phyloP scores from a whole-genome alignment of 2,888 invertebrate genomes.

The Athalia circularis region DNA sequence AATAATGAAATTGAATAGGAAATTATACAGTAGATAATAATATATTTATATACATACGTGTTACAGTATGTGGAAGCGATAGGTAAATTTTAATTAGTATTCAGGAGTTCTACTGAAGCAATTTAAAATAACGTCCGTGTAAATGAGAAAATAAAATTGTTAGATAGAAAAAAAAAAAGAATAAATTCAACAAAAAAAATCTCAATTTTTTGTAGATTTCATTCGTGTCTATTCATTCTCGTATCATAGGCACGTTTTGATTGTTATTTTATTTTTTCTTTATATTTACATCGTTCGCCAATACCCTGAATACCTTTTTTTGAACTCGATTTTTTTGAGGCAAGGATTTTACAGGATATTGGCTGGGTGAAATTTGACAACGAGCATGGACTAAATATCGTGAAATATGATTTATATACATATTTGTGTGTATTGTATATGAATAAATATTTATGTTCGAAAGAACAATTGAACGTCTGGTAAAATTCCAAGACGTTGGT shows the following conservation, averaged over 20 bases:
- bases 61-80: constrained; percentile 5
- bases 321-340: not conserved
- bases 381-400: not conserved
- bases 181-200: no score
- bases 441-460: not conserved
- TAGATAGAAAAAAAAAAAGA: no score
- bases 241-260: not conserved
- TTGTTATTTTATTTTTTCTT: not conserved
- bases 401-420: not conserved
- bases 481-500: constrained; percentile 1
- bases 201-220: no score
- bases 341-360: not conserved
- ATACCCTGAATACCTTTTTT: not conserved
- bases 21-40: constrained; percentile 25
- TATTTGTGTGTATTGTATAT: no score
- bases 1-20: constrained; percentile 15
- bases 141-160: no score
- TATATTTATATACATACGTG: constrained; percentile 15
- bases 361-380: not conserved
- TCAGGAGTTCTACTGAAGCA: no score
- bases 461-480: constrained; percentile 27
- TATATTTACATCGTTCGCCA: constrained; percentile 30
- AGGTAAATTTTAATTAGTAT: not conserved
- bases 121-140: no score
- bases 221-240: not conserved